Conservation (phyloP, 2,797 vertebrate species). For the Echiichthys vipera region DNA sequence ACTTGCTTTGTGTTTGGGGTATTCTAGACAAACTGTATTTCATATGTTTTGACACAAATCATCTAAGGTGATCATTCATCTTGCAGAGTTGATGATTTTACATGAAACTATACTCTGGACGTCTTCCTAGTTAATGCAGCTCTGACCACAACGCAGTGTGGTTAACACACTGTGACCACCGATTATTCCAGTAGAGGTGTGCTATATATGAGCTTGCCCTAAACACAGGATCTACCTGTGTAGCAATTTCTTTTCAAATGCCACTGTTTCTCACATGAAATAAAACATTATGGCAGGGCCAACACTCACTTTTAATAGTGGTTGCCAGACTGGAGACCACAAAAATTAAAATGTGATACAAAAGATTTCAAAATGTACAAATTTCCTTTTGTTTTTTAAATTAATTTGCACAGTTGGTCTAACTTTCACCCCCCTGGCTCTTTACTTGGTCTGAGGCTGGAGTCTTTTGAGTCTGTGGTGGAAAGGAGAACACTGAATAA, state of each 20-base stretch:
- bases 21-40: slow-evolving; percentile 46
- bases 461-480: too few species aligned
- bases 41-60: slow-evolving; percentile 7
- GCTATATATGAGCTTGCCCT: slow-evolving; percentile 45
- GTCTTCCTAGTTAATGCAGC: background rate
- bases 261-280: slow-evolving; percentile 67
- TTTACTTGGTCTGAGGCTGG: too few species aligned
- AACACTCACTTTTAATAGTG: too few species aligned
- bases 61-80: slow-evolving; percentile 27
- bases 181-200: slow-evolving; percentile 45
- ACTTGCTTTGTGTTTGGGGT: slow-evolving; percentile 48
- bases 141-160: slow-evolving; percentile 12
- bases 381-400: too few species aligned
- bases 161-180: slow-evolving; percentile 44
- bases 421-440: too few species aligned
- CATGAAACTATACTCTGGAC: background rate
- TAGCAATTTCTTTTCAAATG: slow-evolving; percentile 78
- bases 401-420: too few species aligned
- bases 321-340: too few species aligned
- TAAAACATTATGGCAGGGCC: slow-evolving; percentile 74
- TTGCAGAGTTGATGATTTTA: slow-evolving; percentile 9
- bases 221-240: slow-evolving; percentile 37
- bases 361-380: too few species aligned
- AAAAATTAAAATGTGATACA: too few species aligned
- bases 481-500: too few species aligned